Evolutionary conservation across 1,140 invertebrate genomes (phyloP).

Genomic region (Pentalonia nigronervosa): DNA sequence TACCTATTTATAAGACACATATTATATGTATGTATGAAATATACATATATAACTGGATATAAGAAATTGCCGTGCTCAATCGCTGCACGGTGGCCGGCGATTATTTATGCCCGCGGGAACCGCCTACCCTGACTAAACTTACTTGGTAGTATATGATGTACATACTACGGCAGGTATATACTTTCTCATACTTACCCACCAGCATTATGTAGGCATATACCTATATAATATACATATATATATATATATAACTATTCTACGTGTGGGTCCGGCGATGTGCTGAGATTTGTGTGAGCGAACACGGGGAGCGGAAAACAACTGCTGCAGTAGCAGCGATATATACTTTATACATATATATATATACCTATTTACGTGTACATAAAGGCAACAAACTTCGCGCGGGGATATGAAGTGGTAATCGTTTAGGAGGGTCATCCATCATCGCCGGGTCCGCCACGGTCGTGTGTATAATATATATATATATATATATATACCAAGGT

Average conservation of each 20-base stretch:
- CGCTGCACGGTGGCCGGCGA: conserved; percentile 2
- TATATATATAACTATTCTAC: not conserved
- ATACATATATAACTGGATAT: not conserved
- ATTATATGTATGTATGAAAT: not conserved
- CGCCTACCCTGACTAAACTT: not conserved
- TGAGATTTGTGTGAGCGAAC: conserved; percentile 4
- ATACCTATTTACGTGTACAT: not conserved
- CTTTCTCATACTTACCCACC: not conserved
- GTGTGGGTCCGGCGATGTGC: not conserved
- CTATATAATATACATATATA: not conserved
- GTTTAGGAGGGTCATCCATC: conserved; percentile 58
- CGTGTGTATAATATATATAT: not conserved
- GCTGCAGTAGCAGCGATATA: too few species aligned
- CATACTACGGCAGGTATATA: not conserved
- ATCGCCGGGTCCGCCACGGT: conserved; percentile 37
- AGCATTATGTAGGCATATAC: not conserved
- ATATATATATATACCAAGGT: not conserved
- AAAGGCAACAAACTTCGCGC: conserved; percentile 33
- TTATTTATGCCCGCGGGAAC: not conserved
- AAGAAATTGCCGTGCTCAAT: not conserved
- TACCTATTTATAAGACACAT: too few species aligned
- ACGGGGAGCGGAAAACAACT: not conserved
- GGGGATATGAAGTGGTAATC: conserved; percentile 51
- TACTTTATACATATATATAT: not conserved
- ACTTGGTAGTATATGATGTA: not conserved